phyloP scores from a whole-genome alignment of 2,113 vertebrate genomes.

The Seriola dumerili region DNA sequence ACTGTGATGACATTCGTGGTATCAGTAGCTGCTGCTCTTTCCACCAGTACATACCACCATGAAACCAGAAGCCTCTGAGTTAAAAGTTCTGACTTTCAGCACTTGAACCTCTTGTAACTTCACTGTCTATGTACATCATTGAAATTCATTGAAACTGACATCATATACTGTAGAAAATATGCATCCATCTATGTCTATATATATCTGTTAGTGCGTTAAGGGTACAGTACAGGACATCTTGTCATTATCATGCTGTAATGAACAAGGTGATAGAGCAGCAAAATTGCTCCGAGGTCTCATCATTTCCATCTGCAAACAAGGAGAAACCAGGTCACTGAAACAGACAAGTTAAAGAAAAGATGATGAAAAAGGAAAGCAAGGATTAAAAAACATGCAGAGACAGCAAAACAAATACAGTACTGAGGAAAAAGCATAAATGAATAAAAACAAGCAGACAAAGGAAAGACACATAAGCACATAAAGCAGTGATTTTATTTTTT shows the following conservation, averaged over 20 bases:
- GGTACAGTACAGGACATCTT: slow-evolving; percentile 38
- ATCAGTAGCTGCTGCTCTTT: neutral
- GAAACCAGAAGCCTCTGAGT: neutral
- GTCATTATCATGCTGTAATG: slow-evolving; percentile 65
- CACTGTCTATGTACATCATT: neutral
- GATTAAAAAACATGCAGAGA: neutral
- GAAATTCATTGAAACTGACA: neutral
- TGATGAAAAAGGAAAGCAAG: neutral
- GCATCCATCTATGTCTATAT: neutral
- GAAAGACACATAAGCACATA: neutral
- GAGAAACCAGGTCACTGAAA: slow-evolving; percentile 49
- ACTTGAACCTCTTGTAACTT: neutral
- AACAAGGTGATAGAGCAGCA: slow-evolving; percentile 52
- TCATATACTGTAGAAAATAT: neutral
- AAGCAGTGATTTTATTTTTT: neutral
- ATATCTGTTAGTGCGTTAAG: slow-evolving; percentile 1
- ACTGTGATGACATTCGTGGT: neutral
- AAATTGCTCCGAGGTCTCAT: slow-evolving; percentile 54
- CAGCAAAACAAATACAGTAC: neutral
- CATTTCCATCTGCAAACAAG: slow-evolving; percentile 52
- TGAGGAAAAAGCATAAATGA: neutral
- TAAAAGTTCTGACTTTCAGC: neutral
- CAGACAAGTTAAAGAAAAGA: neutral
- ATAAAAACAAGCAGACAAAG: no score
- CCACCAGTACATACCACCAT: neutral